These are phyloP conservation scores for Acromyrmex charruanus DNA, from an alignment of 1,140 invertebrate species.

Conservation along the genomic window DNA sequence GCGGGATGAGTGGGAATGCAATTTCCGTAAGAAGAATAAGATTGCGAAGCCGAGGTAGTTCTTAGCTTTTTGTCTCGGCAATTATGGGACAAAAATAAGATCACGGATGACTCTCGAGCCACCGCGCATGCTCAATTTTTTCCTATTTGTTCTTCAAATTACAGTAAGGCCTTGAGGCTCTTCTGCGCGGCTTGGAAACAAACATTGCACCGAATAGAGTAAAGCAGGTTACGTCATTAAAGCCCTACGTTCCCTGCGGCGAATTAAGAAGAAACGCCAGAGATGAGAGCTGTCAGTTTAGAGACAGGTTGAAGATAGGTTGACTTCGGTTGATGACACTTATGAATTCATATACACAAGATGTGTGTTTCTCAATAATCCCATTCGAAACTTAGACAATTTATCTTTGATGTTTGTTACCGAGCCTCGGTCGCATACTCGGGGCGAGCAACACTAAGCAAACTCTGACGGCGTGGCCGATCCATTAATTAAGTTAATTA, in stretches of 20 bases:
- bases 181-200: neutral
- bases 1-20: slow-evolving; percentile 60
- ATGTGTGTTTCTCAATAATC: slow-evolving; percentile 67
- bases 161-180: neutral
- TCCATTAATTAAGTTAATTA: slow-evolving; percentile 83
- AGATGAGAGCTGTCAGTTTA: neutral
- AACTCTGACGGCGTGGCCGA: slow-evolving; percentile 77
- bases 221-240: slow-evolving; percentile 10
- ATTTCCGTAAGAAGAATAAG: slow-evolving; percentile 65
- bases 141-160: slow-evolving; percentile 16
- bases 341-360: slow-evolving; percentile 62
- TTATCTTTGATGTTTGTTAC: slow-evolving; percentile 79
- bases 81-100: slow-evolving; percentile 58
- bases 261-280: neutral
- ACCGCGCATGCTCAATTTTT: slow-evolving; percentile 7
- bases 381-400: slow-evolving; percentile 74
- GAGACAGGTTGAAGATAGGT: slow-evolving; percentile 35
- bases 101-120: slow-evolving; percentile 16
- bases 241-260: neutral
- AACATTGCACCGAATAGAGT: slow-evolving; percentile 5
- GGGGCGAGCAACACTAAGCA: slow-evolving; percentile 59
- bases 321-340: slow-evolving; percentile 47
- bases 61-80: slow-evolving; percentile 13
- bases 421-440: slow-evolving; percentile 54
- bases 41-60: slow-evolving; percentile 26